Percentiles rank a stretch among this genome's conserved stretches.
phyloP scores from a whole-genome alignment of 2,888 invertebrate species.

The Melanotus villosus region DNA sequence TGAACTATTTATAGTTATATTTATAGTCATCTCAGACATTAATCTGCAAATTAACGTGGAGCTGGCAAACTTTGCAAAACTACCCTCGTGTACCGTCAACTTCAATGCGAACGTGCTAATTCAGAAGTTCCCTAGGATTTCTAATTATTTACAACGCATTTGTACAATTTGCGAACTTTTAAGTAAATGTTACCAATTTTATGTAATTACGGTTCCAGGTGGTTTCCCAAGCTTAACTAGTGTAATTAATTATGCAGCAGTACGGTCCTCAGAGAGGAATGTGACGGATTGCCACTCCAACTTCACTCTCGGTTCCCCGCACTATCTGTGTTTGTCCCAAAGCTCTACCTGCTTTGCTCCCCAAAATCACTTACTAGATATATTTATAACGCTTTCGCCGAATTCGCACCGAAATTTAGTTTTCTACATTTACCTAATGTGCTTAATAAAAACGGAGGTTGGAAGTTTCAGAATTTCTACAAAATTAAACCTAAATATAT shows the following conservation, averaged over 20 bases:
- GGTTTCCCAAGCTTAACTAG: constrained; percentile 47
- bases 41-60: background rate
- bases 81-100: background rate
- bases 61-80: background rate
- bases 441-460: no score
- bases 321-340: constrained; percentile 36
- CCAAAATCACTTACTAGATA: constrained; percentile 28
- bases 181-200: constrained; percentile 44
- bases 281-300: constrained; percentile 47
- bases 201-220: constrained; percentile 48
- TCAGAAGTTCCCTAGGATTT: background rate
- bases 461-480: no score
- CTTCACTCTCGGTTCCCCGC: constrained; percentile 41
- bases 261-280: constrained; percentile 43
- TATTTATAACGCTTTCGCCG: constrained; percentile 23
- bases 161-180: constrained; percentile 34
- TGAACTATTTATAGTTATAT: no score
- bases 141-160: constrained; percentile 35
- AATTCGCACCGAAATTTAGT: background rate
- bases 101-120: background rate
- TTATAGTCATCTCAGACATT: no score
- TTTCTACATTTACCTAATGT: no score
- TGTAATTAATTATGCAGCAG: constrained; percentile 45
- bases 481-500: no score
- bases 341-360: constrained; percentile 17